These are phyloP conservation scores for Micropterix aruncella DNA, from an alignment of 2,888 invertebrate genomes.

Conservation along the genomic window DNA sequence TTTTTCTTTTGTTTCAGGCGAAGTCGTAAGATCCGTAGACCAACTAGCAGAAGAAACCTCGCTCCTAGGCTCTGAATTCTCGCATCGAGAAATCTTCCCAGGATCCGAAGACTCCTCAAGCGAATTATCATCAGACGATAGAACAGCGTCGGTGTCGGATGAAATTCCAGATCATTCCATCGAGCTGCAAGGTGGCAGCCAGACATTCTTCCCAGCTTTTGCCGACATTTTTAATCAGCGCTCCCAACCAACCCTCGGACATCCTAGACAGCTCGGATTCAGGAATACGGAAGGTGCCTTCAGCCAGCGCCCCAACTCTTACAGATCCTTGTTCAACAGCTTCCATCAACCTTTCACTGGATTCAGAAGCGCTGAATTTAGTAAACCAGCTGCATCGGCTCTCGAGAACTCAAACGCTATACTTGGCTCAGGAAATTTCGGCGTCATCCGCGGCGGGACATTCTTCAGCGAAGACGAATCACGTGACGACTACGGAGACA, in stretches of 20 bases:
- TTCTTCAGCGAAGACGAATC: conserved; percentile 67
- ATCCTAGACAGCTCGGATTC: conserved; percentile 44
- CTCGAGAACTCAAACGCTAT: conserved; percentile 44
- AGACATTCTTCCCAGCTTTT: conserved; percentile 69
- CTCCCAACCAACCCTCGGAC: conserved; percentile 42
- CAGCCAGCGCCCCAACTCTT: conserved; percentile 41
- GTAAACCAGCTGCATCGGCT: conserved; percentile 25
- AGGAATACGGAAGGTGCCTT: conserved; percentile 45
- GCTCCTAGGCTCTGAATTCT: not conserved
- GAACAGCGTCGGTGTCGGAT: not conserved
- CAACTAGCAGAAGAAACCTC: not conserved
- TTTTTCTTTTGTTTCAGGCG: no score
- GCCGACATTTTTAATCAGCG: conserved; percentile 48
- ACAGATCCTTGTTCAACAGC: conserved; percentile 28
- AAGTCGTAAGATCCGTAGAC: not conserved
- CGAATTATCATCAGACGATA: not conserved
- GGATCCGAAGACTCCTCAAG: not conserved
- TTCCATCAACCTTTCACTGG: conserved; percentile 28
- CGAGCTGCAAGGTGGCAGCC: conserved; percentile 41
- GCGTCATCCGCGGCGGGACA: conserved; percentile 75
- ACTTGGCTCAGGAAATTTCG: conserved; percentile 74
- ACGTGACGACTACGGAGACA: conserved; percentile 38
- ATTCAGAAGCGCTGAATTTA: conserved; percentile 22
- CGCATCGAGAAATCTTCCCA: not conserved
- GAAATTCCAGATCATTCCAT: conserved; percentile 28